Evolutionary conservation across 1,140 invertebrate species (phyloP).

Genomic region (Cryptotermes secundus): DNA sequence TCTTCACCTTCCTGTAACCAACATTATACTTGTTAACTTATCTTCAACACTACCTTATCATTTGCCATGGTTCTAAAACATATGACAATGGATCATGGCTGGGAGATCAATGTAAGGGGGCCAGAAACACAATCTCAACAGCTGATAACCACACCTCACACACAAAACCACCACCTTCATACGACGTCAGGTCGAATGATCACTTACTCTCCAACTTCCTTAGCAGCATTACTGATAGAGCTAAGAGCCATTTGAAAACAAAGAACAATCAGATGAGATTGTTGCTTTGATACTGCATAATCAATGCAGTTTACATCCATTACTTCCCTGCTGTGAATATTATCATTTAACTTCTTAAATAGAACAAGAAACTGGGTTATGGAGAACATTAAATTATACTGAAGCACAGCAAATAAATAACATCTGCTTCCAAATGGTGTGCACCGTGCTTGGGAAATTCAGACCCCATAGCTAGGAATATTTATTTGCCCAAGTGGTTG

Average conservation of each 20-base stretch:
- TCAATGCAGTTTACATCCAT: neutral
- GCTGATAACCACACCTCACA: neutral
- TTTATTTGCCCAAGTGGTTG: neutral
- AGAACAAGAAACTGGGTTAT: neutral
- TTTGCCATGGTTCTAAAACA: constrained; percentile 1
- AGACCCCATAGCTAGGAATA: neutral
- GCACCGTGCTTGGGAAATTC: neutral
- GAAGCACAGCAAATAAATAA: neutral
- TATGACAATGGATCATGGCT: neutral
- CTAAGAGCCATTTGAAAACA: neutral
- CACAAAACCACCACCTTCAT: neutral
- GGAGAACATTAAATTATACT: neutral
- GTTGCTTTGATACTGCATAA: neutral
- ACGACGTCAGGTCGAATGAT: neutral
- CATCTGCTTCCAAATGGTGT: neutral
- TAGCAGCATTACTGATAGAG: neutral
- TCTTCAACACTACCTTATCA: neutral
- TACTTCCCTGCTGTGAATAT: neutral
- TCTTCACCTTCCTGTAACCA: constrained; percentile 43
- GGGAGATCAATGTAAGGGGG: neutral
- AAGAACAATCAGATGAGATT: neutral
- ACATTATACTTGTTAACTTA: constrained; percentile 21
- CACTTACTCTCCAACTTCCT: neutral
- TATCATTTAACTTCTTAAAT: neutral
- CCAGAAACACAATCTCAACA: neutral